A percentile compares a stretch with the other conserved stretches of the same genome.
These are phyloP conservation scores for Sebastes steindachneri DNA, from an alignment of 2,797 vertebrate species.

Conservation along the genomic window DNA sequence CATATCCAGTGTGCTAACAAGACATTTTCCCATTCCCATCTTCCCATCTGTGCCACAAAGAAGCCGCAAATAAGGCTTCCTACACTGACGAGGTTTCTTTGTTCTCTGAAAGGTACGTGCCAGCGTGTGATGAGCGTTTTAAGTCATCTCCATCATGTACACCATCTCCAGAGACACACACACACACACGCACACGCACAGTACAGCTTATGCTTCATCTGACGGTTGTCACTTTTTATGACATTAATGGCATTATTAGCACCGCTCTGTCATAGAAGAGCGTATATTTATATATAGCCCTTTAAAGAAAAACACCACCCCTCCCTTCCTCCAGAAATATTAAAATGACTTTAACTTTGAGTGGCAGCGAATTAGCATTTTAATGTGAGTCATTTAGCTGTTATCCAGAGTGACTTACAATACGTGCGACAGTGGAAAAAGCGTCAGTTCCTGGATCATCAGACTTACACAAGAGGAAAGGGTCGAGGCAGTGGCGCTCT, in stretches of 20 bases:
- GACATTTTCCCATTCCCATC: slow-evolving; percentile 4
- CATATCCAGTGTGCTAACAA: not conserved
- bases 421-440: slow-evolving; percentile 12
- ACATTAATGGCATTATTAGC: slow-evolving; percentile 56
- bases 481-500: not conserved
- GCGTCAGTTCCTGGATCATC: slow-evolving; percentile 20
- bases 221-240: slow-evolving; percentile 53
- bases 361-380: slow-evolving; percentile 56
- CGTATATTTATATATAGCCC: slow-evolving; percentile 11
- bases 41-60: not conserved
- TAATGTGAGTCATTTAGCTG: slow-evolving; percentile 47
- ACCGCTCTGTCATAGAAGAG: slow-evolving; percentile 25
- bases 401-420: slow-evolving; percentile 39
- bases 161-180: slow-evolving; percentile 7
- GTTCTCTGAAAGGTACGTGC: slow-evolving; percentile 9
- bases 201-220: slow-evolving; percentile 18
- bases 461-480: not conserved
- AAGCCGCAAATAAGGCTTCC: not conserved
- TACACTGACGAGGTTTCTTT: not conserved
- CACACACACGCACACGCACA: not conserved
- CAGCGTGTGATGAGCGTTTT: slow-evolving; percentile 8
- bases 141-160: slow-evolving; percentile 3
- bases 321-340: slow-evolving; percentile 27
- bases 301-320: slow-evolving; percentile 26
- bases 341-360: slow-evolving; percentile 47